phyloP scores from a whole-genome alignment of 2,797 vertebrate species.

The Hydrocynus forskahlii region DNA sequence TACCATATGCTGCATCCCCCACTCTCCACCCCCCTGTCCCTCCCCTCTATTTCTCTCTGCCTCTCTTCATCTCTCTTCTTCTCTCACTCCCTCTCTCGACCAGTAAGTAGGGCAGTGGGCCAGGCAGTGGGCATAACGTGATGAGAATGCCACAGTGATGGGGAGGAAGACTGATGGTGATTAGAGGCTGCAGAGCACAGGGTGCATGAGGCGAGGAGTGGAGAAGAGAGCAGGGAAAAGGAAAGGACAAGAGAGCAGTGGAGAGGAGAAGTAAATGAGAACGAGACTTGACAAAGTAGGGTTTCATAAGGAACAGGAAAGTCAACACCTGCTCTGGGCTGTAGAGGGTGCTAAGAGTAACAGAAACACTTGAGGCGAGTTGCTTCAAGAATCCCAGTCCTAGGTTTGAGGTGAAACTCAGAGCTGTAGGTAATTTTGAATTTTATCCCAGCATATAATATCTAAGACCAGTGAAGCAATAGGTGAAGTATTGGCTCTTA shows the following conservation, averaged over 20 bases:
- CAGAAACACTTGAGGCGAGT: not conserved
- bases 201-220: constrained; percentile 24
- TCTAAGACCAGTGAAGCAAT: not conserved
- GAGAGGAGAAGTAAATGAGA: not conserved
- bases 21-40: constrained; percentile 68
- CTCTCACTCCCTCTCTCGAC: constrained; percentile 59
- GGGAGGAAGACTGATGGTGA: constrained; percentile 51
- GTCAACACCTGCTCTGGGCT: not conserved
- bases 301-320: not conserved
- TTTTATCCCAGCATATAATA: too few relatives aligned
- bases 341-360: not conserved
- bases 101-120: constrained; percentile 83
- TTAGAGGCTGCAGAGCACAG: constrained; percentile 48
- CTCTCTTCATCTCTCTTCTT: constrained; percentile 31
- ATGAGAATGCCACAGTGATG: constrained; percentile 71
- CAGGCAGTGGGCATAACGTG: constrained; percentile 72
- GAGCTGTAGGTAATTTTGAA: too few relatives aligned
- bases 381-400: not conserved
- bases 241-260: not conserved
- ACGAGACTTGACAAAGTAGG: constrained; percentile 5
- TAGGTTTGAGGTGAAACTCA: not conserved
- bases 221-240: constrained; percentile 38
- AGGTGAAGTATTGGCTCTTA: not conserved
- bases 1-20: constrained; percentile 74
- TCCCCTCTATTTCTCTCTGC: constrained; percentile 61